Evolutionary conservation across 1,140 invertebrate genomes (phyloP).

Genomic region (Camponotus pennsylvanicus): DNA sequence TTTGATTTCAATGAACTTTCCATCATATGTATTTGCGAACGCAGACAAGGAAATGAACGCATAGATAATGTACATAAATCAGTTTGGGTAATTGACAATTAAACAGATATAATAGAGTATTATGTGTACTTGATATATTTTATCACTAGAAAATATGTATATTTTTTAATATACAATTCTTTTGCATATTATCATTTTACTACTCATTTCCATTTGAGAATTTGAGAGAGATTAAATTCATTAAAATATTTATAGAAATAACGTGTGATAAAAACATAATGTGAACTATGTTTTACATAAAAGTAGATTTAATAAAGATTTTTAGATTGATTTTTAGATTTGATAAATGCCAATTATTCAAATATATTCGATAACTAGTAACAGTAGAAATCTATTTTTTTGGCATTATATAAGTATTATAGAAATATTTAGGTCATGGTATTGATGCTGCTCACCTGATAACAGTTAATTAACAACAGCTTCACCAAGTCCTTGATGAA

Average conservation of each 20-base stretch:
- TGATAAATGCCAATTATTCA: neutral
- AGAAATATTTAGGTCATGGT: conserved; percentile 56
- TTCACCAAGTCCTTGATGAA: conserved; percentile 11
- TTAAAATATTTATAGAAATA: neutral
- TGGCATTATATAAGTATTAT: conserved; percentile 41
- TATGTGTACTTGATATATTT: neutral
- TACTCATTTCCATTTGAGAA: neutral
- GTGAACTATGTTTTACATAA: neutral
- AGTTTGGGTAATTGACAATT: neutral
- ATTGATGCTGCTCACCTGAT: conserved; percentile 51
- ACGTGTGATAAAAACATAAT: no score
- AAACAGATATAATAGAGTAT: conserved; percentile 19
- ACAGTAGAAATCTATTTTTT: neutral
- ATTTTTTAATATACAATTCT: neutral
- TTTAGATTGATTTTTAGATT: neutral
- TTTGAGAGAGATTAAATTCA: neutral
- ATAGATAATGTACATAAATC: neutral
- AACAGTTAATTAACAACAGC: conserved; percentile 42
- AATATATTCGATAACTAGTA: neutral
- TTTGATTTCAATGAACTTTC: neutral
- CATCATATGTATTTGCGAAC: neutral
- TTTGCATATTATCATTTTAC: neutral
- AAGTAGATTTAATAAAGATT: neutral
- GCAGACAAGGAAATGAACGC: neutral
- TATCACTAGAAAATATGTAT: neutral